Percentiles rank a stretch among this genome's conserved stretches.
These are phyloP conservation scores for Metalampra italica DNA, from an alignment of 2,888 invertebrate genomes.

Conservation along the genomic window DNA sequence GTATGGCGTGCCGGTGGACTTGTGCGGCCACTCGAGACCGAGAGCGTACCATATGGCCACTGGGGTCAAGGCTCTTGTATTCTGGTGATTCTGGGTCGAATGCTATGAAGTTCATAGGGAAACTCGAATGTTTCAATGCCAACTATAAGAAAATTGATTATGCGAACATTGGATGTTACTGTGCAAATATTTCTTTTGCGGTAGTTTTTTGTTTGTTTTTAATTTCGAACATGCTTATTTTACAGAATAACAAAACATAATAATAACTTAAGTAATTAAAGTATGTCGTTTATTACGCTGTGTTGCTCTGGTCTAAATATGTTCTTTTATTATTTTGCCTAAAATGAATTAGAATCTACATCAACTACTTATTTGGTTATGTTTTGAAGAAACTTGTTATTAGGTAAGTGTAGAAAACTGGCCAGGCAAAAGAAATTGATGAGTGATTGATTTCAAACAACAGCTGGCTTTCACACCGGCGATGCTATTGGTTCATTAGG, in stretches of 20 bases:
- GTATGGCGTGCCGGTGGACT: conserved; percentile 28
- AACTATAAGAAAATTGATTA: too few relatives aligned
- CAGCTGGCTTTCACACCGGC: conserved; percentile 39
- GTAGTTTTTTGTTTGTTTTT: too few relatives aligned
- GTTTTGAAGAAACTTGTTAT: neutral
- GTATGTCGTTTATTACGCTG: too few relatives aligned
- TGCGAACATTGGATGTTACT: too few relatives aligned
- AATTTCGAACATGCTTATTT: too few relatives aligned
- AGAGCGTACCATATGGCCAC: conserved; percentile 39
- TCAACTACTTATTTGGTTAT: neutral
- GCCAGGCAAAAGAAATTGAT: conserved; percentile 34
- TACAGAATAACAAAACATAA: too few relatives aligned
- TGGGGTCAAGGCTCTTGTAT: conserved; percentile 49
- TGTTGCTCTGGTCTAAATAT: too few relatives aligned
- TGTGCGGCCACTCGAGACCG: conserved; percentile 30
- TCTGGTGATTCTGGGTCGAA: conserved; percentile 17
- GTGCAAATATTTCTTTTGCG: too few relatives aligned
- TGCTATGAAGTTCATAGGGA: neutral
- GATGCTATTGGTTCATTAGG: conserved; percentile 46
- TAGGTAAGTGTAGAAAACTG: too few relatives aligned
- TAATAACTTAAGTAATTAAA: too few relatives aligned
- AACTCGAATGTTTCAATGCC: neutral
- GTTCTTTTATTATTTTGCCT: too few relatives aligned
- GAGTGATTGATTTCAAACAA: conserved; percentile 46
- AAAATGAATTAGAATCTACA: neutral